Evolutionary conservation across 2,888 invertebrate genomes (phyloP).

Genomic region (Euclidia mi): DNA sequence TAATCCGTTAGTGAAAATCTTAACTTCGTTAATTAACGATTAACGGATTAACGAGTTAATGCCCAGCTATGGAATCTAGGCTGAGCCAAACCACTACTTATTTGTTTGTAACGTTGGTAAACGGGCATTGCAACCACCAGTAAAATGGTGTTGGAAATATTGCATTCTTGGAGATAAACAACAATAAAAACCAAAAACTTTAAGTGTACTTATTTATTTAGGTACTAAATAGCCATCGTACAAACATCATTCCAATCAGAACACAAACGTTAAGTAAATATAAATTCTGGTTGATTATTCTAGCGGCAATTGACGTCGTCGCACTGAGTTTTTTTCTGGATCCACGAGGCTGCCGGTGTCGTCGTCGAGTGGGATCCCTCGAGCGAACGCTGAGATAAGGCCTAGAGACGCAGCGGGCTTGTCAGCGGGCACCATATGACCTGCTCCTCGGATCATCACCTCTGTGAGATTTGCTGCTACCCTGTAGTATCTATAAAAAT

Average conservation of each 20-base stretch:
- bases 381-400: slow-evolving; percentile 91
- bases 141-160: too few species aligned
- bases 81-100: too few species aligned
- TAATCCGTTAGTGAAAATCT: too few species aligned
- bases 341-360: slow-evolving; percentile 76
- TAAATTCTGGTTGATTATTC: slow-evolving; percentile 26
- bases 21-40: too few species aligned
- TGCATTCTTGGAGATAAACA: too few species aligned
- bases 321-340: slow-evolving; percentile 71
- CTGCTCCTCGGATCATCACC: slow-evolving; percentile 91
- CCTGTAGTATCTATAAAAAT: slow-evolving; percentile 87
- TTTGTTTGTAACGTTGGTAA: too few species aligned
- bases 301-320: slow-evolving; percentile 66
- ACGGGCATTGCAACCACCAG: too few species aligned
- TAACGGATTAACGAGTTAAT: too few species aligned
- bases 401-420: slow-evolving; percentile 90
- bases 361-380: slow-evolving; percentile 72
- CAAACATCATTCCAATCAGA: slow-evolving; percentile 27
- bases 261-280: slow-evolving; percentile 29
- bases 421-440: slow-evolving; percentile 92
- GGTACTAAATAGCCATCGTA: slow-evolving; percentile 18
- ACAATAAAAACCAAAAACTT: not conserved
- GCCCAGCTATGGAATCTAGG: too few species aligned
- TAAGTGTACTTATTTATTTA: slow-evolving; percentile 26
- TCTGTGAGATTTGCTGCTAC: slow-evolving; percentile 89